phyloP scores from a whole-genome alignment of 2,888 invertebrate species.

The Pharmacophagus antenor region DNA sequence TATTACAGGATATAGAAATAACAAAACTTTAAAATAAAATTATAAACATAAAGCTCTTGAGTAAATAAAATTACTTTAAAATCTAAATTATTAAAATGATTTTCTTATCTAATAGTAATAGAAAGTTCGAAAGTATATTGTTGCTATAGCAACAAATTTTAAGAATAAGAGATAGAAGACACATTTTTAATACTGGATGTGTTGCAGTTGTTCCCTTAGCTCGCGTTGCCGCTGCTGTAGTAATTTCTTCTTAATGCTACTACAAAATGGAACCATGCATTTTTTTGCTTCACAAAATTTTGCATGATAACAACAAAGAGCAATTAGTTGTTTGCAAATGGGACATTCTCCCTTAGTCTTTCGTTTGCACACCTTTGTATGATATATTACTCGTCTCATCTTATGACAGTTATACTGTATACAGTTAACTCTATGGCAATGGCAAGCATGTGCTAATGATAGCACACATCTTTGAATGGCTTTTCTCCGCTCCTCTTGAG shows the following conservation, averaged over 20 bases:
- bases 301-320: constrained; percentile 96
- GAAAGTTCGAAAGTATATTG: constrained; percentile 8
- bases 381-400: constrained; percentile 96
- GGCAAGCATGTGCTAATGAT: constrained; percentile 75
- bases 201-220: constrained; percentile 3
- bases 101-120: constrained; percentile 1
- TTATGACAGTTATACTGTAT: constrained; percentile 78
- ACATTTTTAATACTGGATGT: constrained; percentile 5
- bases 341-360: constrained; percentile 94
- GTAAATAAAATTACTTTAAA: background rate
- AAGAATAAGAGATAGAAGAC: background rate
- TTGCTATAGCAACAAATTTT: constrained; percentile 7
- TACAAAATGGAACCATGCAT: constrained; percentile 15
- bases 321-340: constrained; percentile 96
- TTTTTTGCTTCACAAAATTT: constrained; percentile 62
- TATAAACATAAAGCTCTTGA: background rate
- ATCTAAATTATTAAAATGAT: background rate
- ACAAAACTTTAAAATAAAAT: background rate
- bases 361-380: constrained; percentile 93
- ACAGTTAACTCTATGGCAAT: constrained; percentile 94
- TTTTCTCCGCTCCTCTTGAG: constrained; percentile 6
- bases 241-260: constrained; percentile 7
- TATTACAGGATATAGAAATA: background rate
- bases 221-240: constrained; percentile 10
- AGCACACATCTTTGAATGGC: constrained; percentile 81